A percentile compares a stretch with the other conserved stretches of the same genome.
phyloP scores from a whole-genome alignment of 2,113 vertebrate genomes.

The Deroptyus accipitrinus region DNA sequence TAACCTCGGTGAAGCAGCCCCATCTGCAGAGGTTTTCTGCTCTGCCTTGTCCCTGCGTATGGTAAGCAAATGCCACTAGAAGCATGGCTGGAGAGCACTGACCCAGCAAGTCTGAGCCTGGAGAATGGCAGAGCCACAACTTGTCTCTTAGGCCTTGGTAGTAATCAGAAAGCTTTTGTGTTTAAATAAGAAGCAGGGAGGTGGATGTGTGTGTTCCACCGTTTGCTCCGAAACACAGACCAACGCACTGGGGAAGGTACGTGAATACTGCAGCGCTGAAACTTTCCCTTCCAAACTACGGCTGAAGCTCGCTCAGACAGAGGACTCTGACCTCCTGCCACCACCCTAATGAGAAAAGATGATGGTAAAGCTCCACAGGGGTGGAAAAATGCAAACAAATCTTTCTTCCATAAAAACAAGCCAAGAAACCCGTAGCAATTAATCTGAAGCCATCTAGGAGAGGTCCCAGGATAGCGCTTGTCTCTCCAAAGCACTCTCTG shows the following conservation, averaged over 20 bases:
- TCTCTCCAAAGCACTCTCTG: background rate
- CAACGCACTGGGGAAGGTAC: background rate
- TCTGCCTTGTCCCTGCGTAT: background rate
- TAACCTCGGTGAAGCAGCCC: background rate
- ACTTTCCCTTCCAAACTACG: background rate
- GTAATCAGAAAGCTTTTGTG: background rate
- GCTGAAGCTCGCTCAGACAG: background rate
- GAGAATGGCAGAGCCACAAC: background rate
- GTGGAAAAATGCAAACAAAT: constrained; percentile 11
- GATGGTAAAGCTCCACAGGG: background rate
- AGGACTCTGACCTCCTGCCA: constrained; percentile 41
- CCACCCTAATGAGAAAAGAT: constrained; percentile 58
- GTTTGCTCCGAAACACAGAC: background rate
- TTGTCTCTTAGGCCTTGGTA: background rate
- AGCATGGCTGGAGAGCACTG: rapidly evolving
- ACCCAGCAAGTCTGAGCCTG: background rate
- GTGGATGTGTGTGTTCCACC: background rate
- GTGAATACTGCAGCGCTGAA: background rate
- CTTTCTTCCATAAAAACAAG: constrained; percentile 7
- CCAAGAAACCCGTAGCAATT: constrained; percentile 2
- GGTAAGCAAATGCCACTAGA: background rate
- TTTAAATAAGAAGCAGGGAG: background rate
- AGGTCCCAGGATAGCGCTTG: background rate
- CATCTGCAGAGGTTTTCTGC: background rate
- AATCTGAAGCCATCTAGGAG: background rate